Evolutionary conservation across 64 coral and sea anemone species (phyloP).

Genomic region (Porites lutea): DNA sequence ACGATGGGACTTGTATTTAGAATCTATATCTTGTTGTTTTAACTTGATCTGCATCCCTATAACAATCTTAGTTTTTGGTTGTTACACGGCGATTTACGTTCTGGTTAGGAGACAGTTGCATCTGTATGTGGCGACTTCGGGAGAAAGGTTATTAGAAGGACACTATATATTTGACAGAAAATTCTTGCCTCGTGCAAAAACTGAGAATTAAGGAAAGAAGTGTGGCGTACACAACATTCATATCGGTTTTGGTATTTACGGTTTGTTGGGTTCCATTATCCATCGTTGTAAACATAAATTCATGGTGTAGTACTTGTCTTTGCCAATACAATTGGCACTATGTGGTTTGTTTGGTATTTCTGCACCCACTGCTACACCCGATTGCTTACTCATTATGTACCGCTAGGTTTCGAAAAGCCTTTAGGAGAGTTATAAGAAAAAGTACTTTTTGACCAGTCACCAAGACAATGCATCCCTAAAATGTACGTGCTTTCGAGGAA

Average conservation of each 20-base stretch:
- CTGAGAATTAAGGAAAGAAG: constrained; percentile 59
- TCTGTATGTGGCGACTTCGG: background rate
- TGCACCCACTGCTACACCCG: constrained; percentile 77
- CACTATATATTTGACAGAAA: background rate
- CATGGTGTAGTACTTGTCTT: background rate
- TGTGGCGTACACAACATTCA: constrained; percentile 68
- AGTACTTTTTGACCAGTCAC: background rate
- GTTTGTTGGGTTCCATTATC: constrained; percentile 60
- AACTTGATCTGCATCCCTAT: constrained; percentile 2
- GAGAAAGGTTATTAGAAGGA: background rate
- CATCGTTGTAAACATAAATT: constrained; percentile 42
- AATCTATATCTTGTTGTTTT: background rate
- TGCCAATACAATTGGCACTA: background rate
- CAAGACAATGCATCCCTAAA: background rate
- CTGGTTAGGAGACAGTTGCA: constrained; percentile 4
- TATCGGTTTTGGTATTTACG: constrained; percentile 60
- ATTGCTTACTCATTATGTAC: constrained; percentile 55
- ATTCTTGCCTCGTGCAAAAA: background rate
- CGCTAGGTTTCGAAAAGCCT: constrained; percentile 58
- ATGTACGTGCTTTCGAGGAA: too few species aligned
- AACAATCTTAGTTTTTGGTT: background rate
- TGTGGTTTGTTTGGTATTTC: constrained; percentile 50
- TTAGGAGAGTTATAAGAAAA: background rate
- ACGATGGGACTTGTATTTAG: background rate
- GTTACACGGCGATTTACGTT: constrained; percentile 39